Conservation (phyloP, 2,797 vertebrate species). For the Dromococcyx pavoninus region DNA sequence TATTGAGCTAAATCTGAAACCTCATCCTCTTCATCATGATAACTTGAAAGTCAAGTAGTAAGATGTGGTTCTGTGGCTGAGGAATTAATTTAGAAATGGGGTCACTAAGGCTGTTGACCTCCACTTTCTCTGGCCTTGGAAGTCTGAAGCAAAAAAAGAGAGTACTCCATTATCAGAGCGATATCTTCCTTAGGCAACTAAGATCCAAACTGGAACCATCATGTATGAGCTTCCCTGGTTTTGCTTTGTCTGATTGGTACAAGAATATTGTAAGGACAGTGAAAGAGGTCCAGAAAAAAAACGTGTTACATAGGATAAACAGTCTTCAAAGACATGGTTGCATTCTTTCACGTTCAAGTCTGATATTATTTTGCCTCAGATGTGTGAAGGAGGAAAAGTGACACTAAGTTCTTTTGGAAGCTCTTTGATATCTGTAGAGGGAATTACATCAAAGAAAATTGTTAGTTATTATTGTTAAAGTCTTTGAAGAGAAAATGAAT, state of each 20-base stretch:
- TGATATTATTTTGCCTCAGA: not conserved
- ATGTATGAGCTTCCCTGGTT: not conserved
- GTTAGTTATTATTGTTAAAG: not conserved
- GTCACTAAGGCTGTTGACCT: not conserved
- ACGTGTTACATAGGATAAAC: not conserved
- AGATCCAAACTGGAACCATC: not conserved
- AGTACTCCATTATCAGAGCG: not conserved
- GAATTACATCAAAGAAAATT: not conserved
- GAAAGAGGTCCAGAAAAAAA: not conserved
- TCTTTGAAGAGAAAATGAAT: not conserved
- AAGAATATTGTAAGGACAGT: accelerated
- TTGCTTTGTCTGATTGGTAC: not conserved
- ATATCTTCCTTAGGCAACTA: not conserved
- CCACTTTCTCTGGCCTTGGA: not conserved
- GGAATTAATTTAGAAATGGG: not conserved
- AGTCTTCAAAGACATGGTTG: not conserved
- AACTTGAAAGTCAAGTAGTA: no score
- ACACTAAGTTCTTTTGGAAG: not conserved
- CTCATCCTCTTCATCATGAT: not conserved
- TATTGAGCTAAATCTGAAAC: not conserved
- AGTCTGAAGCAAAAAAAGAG: not conserved
- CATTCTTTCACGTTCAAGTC: not conserved
- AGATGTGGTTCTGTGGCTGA: not conserved
- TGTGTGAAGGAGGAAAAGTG: not conserved
- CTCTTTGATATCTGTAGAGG: not conserved